Evolutionary conservation across 2,797 vertebrate genomes (phyloP).

Genomic region (Hozukius guyotensis): DNA sequence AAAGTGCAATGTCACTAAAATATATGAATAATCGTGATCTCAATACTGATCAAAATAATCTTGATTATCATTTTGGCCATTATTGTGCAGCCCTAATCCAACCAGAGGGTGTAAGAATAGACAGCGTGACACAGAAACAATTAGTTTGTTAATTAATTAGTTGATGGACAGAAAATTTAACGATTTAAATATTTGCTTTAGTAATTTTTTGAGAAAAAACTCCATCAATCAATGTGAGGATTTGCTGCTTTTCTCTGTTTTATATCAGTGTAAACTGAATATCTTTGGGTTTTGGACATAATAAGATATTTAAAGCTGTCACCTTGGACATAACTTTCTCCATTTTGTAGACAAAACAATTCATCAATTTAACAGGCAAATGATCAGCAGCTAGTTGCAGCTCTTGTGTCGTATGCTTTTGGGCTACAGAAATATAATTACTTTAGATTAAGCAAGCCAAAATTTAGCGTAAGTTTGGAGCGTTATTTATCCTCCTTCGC

Average conservation of each 20-base stretch:
- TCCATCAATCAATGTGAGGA: background rate
- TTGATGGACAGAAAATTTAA: background rate
- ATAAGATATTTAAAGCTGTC: background rate
- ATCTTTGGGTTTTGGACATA: background rate
- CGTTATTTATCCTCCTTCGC: too few relatives aligned
- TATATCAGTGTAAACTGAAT: background rate
- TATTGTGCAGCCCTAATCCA: too few relatives aligned
- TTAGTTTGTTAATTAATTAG: background rate
- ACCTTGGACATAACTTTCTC: background rate
- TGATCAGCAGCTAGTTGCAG: background rate
- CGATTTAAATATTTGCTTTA: background rate
- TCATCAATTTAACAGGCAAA: background rate
- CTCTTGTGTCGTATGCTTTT: background rate
- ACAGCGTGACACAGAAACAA: background rate
- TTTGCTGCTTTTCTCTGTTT: background rate
- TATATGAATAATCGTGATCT: too few relatives aligned
- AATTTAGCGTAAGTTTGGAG: too few relatives aligned
- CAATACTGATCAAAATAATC: too few relatives aligned
- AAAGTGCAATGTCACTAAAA: too few relatives aligned
- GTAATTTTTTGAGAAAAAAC: too few relatives aligned
- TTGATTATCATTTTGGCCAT: too few relatives aligned
- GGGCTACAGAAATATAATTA: too few relatives aligned
- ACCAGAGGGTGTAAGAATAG: background rate
- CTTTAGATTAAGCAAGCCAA: too few relatives aligned
- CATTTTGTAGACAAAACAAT: background rate